Base-by-base conservation (phyloP, 2,113 vertebrate species). In the Perca schrenkii region DNA sequence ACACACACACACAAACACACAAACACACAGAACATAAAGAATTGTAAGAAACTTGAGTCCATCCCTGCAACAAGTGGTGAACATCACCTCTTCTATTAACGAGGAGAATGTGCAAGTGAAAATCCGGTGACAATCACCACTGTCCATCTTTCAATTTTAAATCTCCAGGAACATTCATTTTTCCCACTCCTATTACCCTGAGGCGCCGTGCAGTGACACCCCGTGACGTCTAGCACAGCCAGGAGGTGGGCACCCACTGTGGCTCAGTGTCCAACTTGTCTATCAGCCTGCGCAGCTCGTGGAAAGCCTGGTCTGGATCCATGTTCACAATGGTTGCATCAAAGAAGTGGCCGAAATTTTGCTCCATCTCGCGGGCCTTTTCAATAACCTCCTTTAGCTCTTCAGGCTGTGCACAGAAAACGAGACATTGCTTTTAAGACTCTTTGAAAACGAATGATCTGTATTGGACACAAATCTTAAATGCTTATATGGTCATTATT, bases 161-260 rank as follows among this genome's bases (percentile, higher is more conserved):
- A 19, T 49, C 63, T 14, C 17, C 31, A 14, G 56, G 34, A 77
- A 68, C 49, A 66, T 36, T 40, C 49, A 43, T 19, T 4, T 31
- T 16, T 19, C 12, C 63, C 49, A 14, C 47, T 54, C 43, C n/a
- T 47, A 11, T 10, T 8, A 6, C 58, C 79, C 82, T 66, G 65
- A 68, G 64, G 54, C 74, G 43, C 22, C 22, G 36, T 1, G 58
- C 8, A 16, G 46, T 47, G 34, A 14, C 15, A 54, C 65, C 66
- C 50, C 11, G 17, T 46, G 52, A 43, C 76, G 61, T 65, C 86
- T 87, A 95, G 81, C 96, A 96, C 70, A 99, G 93, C 98, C 98
- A 99, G 70, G 97, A 96, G 12, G 97, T 97, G 28, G 98, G 97
- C 57, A 99, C 98, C 98, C 98, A 99, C 94, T 99, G 98, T n/a